Evolutionary conservation across 1,140 invertebrate species (phyloP).

Genomic region (Scaptomyza pallida): DNA sequence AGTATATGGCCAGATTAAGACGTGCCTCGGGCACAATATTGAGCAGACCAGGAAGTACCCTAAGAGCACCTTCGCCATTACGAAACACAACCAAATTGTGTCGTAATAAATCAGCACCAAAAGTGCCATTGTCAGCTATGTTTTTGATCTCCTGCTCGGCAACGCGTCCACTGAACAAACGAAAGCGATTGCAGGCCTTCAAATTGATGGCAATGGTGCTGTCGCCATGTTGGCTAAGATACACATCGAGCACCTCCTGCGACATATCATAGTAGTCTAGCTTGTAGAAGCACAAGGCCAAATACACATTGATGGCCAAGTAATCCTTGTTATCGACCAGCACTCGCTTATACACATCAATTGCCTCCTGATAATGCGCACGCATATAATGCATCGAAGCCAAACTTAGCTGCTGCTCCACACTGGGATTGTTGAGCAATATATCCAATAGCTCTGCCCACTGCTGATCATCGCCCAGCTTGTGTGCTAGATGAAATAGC

Average conservation of each 20-base stretch:
- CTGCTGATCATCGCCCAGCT: slow-evolving; percentile 94
- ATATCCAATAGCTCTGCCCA: slow-evolving; percentile 93
- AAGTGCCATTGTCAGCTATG: slow-evolving; percentile 92
- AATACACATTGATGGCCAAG: slow-evolving; percentile 97
- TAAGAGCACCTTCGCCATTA: slow-evolving; percentile 96
- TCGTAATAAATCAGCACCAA: slow-evolving; percentile 95
- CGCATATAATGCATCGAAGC: slow-evolving; percentile 98
- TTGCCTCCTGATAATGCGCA: slow-evolving; percentile 98
- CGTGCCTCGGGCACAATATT: slow-evolving; percentile 98
- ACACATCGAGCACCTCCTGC: slow-evolving; percentile 97
- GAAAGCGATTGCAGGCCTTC: slow-evolving; percentile 90
- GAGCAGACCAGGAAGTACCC: slow-evolving; percentile 95
- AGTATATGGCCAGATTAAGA: slow-evolving; percentile 97
- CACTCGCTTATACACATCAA: slow-evolving; percentile 98
- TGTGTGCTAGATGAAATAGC: slow-evolving; percentile 97
- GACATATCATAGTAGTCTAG: slow-evolving; percentile 96
- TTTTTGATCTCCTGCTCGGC: slow-evolving; percentile 94
- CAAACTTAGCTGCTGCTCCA: slow-evolving; percentile 97
- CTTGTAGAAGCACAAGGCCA: slow-evolving; percentile 99
- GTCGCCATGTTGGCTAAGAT: slow-evolving; percentile 96
- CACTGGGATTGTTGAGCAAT: slow-evolving; percentile 93
- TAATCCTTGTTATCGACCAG: slow-evolving; percentile 96
- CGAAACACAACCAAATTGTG: slow-evolving; percentile 99
- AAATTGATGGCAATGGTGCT: slow-evolving; percentile 98
- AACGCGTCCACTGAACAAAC: slow-evolving; percentile 96